Base-by-base conservation (phyloP, 1,140 invertebrate species). In the Antheraea pernyi region DNA sequence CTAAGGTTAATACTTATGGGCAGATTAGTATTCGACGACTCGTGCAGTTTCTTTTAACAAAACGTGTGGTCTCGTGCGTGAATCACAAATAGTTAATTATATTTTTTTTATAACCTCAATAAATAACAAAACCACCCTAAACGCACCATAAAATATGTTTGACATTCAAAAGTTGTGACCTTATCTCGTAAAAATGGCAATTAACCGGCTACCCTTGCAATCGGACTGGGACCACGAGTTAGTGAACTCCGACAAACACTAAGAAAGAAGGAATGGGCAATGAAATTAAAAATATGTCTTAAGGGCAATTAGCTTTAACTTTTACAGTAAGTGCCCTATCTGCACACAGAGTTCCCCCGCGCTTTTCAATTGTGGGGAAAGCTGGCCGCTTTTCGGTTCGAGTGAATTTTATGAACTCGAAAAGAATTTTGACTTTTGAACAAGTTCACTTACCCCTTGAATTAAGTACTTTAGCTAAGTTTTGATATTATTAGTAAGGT, bases 281-380 rank as follows among this genome's bases (percentile, higher is more conserved):
- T 93, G 91, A 93, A 93, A 93, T 93, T 93, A 93, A 93, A 93
- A 93, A 93, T 93, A 93, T 93, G 92, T 93, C 92, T 93, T 93
- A 93, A 93, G 92, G 91, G 92, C 91, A 93, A 93, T 93, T 93
- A 93, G 92, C 90, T 91, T 90, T 92, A 91, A 92, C 89, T 92
- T 92, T 92, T 89, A 91, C 85, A 86, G 85, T 84, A 91, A 90
- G 88, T 91, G 88, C 88, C 90, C 90, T 92, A 92, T 92, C 89
- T 84, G 72, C 48, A 72, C 68, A 36, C 80, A 60, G 69, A 70
- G 85, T 80, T 83, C 90, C 90, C 88, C 83, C 86, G 79, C 83
- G 74, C 76, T 88, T 89, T 92, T 92, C 90, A 92, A 92, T 92
- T 91, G 88, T 85, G 87, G 89, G 86, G 86, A 83, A 61, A 85